These are phyloP conservation scores for Bombus turneri DNA, from an alignment of 1,140 invertebrate genomes.

Conservation along the genomic window DNA sequence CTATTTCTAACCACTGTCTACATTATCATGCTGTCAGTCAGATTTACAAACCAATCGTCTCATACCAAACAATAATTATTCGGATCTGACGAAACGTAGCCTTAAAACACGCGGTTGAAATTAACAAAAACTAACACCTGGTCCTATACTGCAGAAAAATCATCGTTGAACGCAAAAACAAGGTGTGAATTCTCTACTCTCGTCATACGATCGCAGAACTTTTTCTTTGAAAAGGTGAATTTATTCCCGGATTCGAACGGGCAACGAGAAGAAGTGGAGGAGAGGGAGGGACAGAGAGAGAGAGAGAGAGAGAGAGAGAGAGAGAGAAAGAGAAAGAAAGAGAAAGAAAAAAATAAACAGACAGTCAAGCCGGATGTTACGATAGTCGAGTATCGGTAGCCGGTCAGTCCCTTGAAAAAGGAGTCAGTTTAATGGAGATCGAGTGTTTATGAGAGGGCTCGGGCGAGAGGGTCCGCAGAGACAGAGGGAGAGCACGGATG, in stretches of 20 bases:
- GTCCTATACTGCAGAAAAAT: background rate
- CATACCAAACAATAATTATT: too few species aligned
- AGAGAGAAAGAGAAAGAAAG: background rate
- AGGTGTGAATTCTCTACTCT: background rate
- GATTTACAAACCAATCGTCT: too few species aligned
- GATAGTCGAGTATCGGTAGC: constrained; percentile 52
- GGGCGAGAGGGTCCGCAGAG: constrained; percentile 44
- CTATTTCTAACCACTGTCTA: too few species aligned
- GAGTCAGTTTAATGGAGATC: constrained; percentile 68
- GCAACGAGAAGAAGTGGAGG: background rate
- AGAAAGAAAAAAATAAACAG: constrained; percentile 30
- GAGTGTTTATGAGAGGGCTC: constrained; percentile 54
- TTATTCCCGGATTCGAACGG: constrained; percentile 1
- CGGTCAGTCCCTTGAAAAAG: constrained; percentile 38
- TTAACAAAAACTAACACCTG: background rate
- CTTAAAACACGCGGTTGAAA: background rate
- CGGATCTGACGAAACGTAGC: too few species aligned
- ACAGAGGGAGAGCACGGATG: constrained; percentile 13
- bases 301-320: background rate
- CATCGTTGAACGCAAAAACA: background rate
- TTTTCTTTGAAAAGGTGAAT: constrained; percentile 2
- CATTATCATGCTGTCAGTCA: too few species aligned
- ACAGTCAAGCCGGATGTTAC: constrained; percentile 27
- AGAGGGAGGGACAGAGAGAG: background rate
- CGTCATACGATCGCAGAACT: background rate